These are phyloP conservation scores for Entomobrya proxima DNA, from an alignment of 2,888 invertebrate species.

Conservation along the genomic window DNA sequence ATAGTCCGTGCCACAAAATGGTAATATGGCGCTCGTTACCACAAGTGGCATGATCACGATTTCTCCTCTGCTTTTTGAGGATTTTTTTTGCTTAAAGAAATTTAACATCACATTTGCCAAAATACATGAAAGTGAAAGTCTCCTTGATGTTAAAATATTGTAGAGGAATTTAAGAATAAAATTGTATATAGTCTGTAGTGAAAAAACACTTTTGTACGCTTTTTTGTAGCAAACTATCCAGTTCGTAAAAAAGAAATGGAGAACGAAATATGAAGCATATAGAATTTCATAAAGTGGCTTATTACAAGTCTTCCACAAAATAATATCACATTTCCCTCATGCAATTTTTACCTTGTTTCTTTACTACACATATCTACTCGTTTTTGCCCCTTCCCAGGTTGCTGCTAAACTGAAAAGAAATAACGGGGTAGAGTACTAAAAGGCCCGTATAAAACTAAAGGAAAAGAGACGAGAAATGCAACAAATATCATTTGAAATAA, in stretches of 20 bases:
- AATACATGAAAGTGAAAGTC: constrained; percentile 34
- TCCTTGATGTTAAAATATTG: not conserved
- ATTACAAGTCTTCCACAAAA: constrained; percentile 32
- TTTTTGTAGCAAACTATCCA: not conserved
- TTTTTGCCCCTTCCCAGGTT: no score
- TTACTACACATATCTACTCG: no score
- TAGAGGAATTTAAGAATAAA: constrained; percentile 27
- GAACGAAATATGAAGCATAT: constrained; percentile 46
- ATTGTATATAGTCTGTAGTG: not conserved
- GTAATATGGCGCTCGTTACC: constrained; percentile 53
- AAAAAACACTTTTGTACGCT: not conserved
- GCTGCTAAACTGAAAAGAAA: not conserved
- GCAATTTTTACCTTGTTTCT: not conserved
- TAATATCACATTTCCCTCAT: constrained; percentile 51
- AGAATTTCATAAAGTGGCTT: constrained; percentile 67
- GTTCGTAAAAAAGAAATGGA: constrained; percentile 30
- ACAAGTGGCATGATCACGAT: constrained; percentile 66
- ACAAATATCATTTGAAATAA: constrained; percentile 56
- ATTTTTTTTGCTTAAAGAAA: constrained; percentile 14
- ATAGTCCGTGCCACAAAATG: not conserved
- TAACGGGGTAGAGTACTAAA: not conserved
- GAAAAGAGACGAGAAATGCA: constrained; percentile 28
- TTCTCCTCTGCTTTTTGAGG: constrained; percentile 21
- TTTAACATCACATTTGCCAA: constrained; percentile 60
- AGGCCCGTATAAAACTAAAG: not conserved